phyloP scores from a whole-genome alignment of 2,888 invertebrate genomes.

The Andrena camellia region DNA sequence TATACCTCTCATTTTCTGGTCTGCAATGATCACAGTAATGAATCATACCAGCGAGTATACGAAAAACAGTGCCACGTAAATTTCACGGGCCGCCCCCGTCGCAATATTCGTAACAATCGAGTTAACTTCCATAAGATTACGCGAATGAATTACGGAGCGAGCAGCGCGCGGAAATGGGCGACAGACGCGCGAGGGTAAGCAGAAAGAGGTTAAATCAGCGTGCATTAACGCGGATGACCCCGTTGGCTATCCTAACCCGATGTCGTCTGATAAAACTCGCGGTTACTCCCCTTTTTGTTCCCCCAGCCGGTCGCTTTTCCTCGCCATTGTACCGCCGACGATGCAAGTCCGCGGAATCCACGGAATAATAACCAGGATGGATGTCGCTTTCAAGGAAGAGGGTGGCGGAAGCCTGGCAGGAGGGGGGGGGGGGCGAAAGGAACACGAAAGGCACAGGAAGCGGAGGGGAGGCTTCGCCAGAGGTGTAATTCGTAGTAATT shows the following conservation, averaged over 20 bases:
- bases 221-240: slow-evolving; percentile 35
- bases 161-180: neutral
- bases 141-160: slow-evolving; percentile 14
- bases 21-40: neutral
- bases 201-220: slow-evolving; percentile 26
- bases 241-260: slow-evolving; percentile 17
- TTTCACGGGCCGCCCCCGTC: neutral
- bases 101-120: slow-evolving; percentile 15
- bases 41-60: neutral
- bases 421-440: neutral
- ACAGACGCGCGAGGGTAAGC: neutral
- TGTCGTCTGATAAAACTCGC: slow-evolving; percentile 43
- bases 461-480: slow-evolving; percentile 27
- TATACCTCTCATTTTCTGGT: neutral
- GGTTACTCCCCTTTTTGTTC: slow-evolving; percentile 34
- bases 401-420: slow-evolving; percentile 1
- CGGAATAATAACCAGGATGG: slow-evolving; percentile 67
- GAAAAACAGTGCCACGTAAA: slow-evolving; percentile 16
- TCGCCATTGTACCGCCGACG: slow-evolving; percentile 31
- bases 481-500: slow-evolving; percentile 69
- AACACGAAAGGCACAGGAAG: neutral
- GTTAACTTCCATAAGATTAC: slow-evolving; percentile 24
- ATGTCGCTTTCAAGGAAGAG: slow-evolving; percentile 62
- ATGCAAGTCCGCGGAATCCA: slow-evolving; percentile 40
- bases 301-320: slow-evolving; percentile 15